Evolutionary conservation across 37 sponge, comb jelly and placozoan genomes (phyloP).

Genomic region (Aphrocallistes beatrix): DNA sequence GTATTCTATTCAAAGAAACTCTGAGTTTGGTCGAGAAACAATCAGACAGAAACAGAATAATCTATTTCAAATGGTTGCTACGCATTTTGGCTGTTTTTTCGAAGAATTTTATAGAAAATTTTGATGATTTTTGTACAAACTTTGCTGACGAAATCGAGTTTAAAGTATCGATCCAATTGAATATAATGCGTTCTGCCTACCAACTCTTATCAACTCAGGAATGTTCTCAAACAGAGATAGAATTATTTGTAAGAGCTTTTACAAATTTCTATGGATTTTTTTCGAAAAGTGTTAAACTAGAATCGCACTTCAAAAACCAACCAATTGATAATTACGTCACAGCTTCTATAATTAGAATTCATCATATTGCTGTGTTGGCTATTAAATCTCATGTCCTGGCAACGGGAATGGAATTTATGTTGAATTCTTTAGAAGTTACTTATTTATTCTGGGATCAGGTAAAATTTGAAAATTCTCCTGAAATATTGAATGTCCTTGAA

Average conservation of each 20-base stretch:
- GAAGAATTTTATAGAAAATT: neutral
- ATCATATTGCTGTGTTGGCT: neutral
- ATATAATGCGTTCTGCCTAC: neutral
- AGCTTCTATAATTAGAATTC: neutral
- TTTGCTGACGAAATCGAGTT: constrained; percentile 15
- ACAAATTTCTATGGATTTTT: neutral
- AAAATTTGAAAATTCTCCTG: neutral
- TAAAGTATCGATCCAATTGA: neutral
- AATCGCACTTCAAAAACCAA: neutral
- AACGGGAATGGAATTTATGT: neutral
- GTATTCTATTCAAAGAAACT: neutral
- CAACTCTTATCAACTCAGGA: neutral
- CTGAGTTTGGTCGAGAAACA: neutral
- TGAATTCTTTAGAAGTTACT: neutral
- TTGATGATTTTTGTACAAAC: neutral
- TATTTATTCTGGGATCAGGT: neutral
- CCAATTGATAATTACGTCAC: neutral
- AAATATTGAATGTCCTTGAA: neutral
- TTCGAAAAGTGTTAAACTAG: neutral
- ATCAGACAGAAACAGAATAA: neutral
- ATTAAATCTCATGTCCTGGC: neutral
- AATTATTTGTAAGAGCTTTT: neutral
- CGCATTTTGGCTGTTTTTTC: neutral
- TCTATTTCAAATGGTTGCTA: neutral
- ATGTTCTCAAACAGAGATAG: neutral